A percentile compares a stretch with the other conserved stretches of the same genome.
Conservation (phyloP, 2,113 vertebrate species). For the Sylvia atricapilla region DNA sequence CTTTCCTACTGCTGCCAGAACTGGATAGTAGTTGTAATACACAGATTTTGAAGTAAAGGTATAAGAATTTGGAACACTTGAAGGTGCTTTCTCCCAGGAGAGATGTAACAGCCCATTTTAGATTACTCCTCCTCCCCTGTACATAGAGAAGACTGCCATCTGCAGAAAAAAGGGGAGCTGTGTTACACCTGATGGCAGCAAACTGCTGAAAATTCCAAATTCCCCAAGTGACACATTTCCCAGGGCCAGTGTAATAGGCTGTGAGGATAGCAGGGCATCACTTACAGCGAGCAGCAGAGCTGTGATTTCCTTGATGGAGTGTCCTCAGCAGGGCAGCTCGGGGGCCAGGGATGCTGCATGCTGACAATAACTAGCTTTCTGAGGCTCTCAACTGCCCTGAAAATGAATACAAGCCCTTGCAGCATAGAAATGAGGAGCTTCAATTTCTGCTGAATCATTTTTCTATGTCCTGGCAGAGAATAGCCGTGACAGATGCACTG, state of each 20-base stretch:
- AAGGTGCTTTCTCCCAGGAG: neutral
- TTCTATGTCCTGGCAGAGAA: constrained; percentile 68
- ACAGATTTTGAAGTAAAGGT: neutral
- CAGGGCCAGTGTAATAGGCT: constrained; percentile 52
- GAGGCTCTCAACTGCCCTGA: constrained; percentile 64
- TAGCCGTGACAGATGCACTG: constrained; percentile 60
- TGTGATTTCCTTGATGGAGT: constrained; percentile 73
- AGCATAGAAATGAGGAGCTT: constrained; percentile 73
- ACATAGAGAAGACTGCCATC: neutral
- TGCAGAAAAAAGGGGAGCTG: constrained; percentile 11
- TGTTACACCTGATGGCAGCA: neutral
- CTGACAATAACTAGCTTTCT: constrained; percentile 70
- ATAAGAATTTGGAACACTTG: neutral
- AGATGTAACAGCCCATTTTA: neutral
- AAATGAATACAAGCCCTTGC: constrained; percentile 73
- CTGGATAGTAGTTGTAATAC: neutral
- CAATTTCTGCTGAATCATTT: constrained; percentile 76
- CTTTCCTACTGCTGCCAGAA: neutral
- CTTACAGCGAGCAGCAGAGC: constrained; percentile 55
- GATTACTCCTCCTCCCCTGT: neutral
- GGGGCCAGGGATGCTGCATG: constrained; percentile 48
- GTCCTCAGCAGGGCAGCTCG: constrained; percentile 49
- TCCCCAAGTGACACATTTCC: constrained; percentile 50
- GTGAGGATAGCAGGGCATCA: constrained; percentile 57
- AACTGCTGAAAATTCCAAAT: constrained; percentile 7